Conservation (phyloP, 2,888 invertebrate species). For the Eulithis prunata region DNA sequence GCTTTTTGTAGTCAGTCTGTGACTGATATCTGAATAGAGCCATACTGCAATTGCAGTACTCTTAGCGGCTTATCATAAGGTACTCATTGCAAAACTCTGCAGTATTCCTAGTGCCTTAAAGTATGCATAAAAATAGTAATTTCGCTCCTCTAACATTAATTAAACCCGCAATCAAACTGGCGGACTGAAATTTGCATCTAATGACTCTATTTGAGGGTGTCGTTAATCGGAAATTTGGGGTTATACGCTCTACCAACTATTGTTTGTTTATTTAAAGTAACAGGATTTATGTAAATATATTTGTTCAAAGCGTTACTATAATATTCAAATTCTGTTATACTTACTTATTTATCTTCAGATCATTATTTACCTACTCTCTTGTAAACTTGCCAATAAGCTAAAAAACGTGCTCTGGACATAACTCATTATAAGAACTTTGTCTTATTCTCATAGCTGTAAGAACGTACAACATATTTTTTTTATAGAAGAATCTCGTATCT, state of each 20-base stretch:
- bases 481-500: background rate
- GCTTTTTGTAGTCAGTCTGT: no score
- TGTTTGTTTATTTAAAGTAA: no score
- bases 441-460: background rate
- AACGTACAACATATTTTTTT: background rate
- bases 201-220: background rate
- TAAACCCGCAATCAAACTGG: constrained; percentile 44
- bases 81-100: no score
- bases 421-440: background rate
- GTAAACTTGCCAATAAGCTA: background rate
- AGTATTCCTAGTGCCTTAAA: background rate
- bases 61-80: no score
- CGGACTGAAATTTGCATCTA: constrained; percentile 8
- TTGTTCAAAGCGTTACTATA: no score
- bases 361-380: background rate
- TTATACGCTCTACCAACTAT: no score
- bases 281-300: no score
- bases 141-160: constrained; percentile 33
- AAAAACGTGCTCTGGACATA: background rate
- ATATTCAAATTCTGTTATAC: no score
- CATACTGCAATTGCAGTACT: no score
- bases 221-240: no score
- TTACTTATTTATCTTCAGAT: background rate
- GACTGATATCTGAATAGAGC: no score
- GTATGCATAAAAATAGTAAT: constrained; percentile 2